Percentiles rank a stretch among this genome's conserved stretches.
Conservation (phyloP, 2,888 invertebrate genomes). For the Noctua pronuba region DNA sequence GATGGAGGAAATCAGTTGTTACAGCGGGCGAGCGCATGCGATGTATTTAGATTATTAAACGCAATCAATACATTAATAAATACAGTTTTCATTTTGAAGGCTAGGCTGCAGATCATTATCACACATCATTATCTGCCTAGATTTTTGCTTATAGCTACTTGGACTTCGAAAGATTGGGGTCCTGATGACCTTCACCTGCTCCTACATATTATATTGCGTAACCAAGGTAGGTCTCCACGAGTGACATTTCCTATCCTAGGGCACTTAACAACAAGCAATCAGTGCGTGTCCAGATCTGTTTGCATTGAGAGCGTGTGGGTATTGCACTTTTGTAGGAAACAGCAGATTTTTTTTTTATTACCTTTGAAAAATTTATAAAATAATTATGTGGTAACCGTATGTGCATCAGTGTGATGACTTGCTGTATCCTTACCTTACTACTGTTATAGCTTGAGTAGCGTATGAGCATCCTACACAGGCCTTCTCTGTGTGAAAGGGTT, state of each 20-base stretch:
- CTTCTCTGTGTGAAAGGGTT: neutral
- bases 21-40: slow-evolving; percentile 1
- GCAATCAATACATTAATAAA: neutral
- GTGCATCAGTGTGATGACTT: too few species aligned
- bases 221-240: neutral
- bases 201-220: neutral
- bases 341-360: too few species aligned
- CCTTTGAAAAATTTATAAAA: too few species aligned
- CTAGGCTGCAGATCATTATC: neutral
- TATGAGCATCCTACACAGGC: neutral
- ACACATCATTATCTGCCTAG: neutral
- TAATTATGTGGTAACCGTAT: too few species aligned
- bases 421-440: too few species aligned
- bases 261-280: neutral
- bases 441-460: neutral
- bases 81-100: slow-evolving; percentile 12
- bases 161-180: neutral
- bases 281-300: neutral
- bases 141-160: neutral
- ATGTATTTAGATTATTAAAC: slow-evolving; percentile 15
- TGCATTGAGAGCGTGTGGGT: neutral
- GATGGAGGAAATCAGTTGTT: slow-evolving; percentile 27
- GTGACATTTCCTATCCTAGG: neutral
- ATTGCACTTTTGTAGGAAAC: neutral
- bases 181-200: neutral